Evolutionary conservation across 2,113 vertebrate genomes (phyloP).

Genomic region (Bos javanicus): DNA sequence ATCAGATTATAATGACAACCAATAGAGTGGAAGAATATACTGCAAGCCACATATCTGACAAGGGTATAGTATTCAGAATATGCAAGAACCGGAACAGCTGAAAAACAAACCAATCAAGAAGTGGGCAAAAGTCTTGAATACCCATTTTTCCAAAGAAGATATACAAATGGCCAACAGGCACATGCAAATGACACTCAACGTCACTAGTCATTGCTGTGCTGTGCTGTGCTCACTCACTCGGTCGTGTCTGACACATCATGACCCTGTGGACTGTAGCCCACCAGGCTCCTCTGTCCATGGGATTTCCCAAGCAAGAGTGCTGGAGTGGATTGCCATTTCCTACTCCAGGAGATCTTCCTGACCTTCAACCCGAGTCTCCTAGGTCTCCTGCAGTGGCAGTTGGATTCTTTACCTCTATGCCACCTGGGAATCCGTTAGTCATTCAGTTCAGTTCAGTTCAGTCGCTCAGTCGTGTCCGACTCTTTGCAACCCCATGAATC

Average conservation of each 20-base stretch:
- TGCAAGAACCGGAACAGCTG: background rate
- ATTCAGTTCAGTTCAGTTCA: too few species aligned
- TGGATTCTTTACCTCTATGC: background rate
- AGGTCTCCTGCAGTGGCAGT: background rate
- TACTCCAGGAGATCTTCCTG: background rate
- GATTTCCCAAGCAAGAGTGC: background rate
- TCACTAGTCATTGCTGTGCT: background rate
- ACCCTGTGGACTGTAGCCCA: background rate
- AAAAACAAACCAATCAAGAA: background rate
- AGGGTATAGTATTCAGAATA: background rate
- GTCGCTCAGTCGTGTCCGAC: too few species aligned
- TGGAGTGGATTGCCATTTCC: background rate
- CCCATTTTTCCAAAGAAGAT: background rate
- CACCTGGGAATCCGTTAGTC: background rate
- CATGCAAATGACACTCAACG: background rate
- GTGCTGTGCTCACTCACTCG: background rate
- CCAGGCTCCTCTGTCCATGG: background rate
- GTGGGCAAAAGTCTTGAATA: background rate
- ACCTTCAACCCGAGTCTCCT: background rate
- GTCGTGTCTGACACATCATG: background rate
- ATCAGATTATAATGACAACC: background rate
- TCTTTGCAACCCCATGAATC: too few species aligned
- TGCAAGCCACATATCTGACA: background rate
- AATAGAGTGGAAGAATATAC: background rate
- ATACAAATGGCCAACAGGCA: background rate